Conservation (phyloP, 1,140 invertebrate genomes). For the Drosophila kikkawai region DNA sequence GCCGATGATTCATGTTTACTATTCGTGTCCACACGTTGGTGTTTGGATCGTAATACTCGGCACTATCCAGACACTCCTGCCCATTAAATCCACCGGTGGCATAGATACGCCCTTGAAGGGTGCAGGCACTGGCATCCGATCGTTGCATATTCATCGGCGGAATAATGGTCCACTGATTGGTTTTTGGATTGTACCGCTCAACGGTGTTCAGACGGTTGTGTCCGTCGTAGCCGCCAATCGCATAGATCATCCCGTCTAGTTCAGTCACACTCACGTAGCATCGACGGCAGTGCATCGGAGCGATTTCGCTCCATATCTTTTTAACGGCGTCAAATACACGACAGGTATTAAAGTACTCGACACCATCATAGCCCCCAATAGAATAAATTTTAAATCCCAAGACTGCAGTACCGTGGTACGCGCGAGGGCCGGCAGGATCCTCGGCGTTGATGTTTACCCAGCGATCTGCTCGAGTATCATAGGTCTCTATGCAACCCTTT, state of each 20-base stretch:
- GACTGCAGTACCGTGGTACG: conserved; percentile 91
- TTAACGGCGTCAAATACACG: conserved; percentile 89
- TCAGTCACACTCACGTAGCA: conserved; percentile 89
- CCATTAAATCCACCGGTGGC: conserved; percentile 94
- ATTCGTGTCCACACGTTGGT: conserved; percentile 95
- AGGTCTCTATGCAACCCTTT: conserved; percentile 92
- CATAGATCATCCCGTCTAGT: conserved; percentile 91
- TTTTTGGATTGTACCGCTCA: conserved; percentile 89
- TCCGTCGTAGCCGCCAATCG: conserved; percentile 95
- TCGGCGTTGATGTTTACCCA: conserved; percentile 88
- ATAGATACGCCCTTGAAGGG: conserved; percentile 86
- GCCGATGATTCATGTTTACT: conserved; percentile 90
- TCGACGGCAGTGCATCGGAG: conserved; percentile 87
- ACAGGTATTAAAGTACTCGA: conserved; percentile 90
- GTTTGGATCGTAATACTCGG: conserved; percentile 93
- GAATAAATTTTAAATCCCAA: conserved; percentile 90
- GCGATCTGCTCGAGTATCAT: conserved; percentile 89
- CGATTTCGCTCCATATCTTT: conserved; percentile 89
- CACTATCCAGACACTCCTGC: conserved; percentile 93
- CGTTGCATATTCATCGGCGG: conserved; percentile 91
- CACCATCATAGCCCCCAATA: conserved; percentile 92
- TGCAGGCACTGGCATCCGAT: conserved; percentile 92
- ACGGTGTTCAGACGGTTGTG: conserved; percentile 91
- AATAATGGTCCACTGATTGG: conserved; percentile 93
- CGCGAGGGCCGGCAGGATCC: conserved; percentile 88